A percentile compares a stretch with the other conserved stretches of the same genome.
Evolutionary conservation across 92 coral and sea anemone species (phyloP).

Genomic region (Zoanthus sociatus): DNA sequence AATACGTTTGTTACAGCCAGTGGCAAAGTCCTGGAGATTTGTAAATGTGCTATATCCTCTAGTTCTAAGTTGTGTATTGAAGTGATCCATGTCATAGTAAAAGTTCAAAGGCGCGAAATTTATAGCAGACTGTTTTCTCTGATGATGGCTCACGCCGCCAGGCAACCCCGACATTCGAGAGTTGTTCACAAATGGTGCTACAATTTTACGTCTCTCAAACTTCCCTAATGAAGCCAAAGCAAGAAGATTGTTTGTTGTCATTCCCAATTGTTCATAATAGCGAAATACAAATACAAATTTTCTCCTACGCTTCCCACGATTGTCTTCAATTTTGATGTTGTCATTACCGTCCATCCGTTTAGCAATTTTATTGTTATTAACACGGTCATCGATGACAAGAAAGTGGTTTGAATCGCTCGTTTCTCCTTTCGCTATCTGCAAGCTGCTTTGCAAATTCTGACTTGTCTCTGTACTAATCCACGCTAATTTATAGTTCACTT

Average conservation of each 20-base stretch:
- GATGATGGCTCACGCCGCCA: constrained; percentile 85
- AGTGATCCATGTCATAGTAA: constrained; percentile 74
- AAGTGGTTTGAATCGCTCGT: neutral
- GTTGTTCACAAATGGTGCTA: constrained; percentile 96
- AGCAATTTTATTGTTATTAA: constrained; percentile 27
- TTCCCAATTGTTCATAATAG: constrained; percentile 95
- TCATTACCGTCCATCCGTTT: constrained; percentile 14
- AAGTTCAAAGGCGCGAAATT: constrained; percentile 78
- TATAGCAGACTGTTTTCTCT: constrained; percentile 59
- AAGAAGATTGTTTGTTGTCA: constrained; percentile 90
- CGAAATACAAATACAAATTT: constrained; percentile 94
- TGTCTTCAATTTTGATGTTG: constrained; percentile 11
- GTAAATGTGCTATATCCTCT: constrained; percentile 83
- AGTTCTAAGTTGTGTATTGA: constrained; percentile 70
- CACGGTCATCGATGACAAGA: constrained; percentile 1
- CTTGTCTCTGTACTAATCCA: constrained; percentile 29
- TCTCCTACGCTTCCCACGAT: constrained; percentile 58
- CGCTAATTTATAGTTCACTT: constrained; percentile 33
- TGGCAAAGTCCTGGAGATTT: constrained; percentile 80
- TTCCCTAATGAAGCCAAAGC: constrained; percentile 92
- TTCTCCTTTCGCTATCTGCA: constrained; percentile 41
- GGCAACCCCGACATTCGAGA: constrained; percentile 96
- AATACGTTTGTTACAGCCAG: constrained; percentile 77
- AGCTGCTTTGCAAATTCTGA: constrained; percentile 21
- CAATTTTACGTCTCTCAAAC: constrained; percentile 78